Evolutionary conservation across 2,888 invertebrate species (phyloP).

Genomic region (Glaucopsyche alexis): DNA sequence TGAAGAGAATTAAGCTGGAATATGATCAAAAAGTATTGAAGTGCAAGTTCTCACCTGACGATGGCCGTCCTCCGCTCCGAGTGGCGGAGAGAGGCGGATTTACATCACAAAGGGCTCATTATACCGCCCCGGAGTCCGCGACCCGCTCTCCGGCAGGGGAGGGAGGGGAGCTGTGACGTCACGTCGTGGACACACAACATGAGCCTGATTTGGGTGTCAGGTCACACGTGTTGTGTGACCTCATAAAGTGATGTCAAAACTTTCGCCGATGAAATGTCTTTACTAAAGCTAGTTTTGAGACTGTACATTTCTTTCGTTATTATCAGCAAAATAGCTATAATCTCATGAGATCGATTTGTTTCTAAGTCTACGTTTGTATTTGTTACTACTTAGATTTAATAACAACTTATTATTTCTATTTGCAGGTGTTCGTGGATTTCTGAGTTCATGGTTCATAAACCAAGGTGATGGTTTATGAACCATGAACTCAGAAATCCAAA

Average conservation of each 20-base stretch:
- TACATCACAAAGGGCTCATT: slow-evolving; percentile 10
- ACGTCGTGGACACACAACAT: not conserved
- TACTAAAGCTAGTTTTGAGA: too few relatives aligned
- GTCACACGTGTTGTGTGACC: not conserved
- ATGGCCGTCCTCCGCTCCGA: not conserved
- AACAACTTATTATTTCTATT: too few relatives aligned
- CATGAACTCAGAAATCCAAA: too few relatives aligned
- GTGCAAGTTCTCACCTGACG: slow-evolving; percentile 15
- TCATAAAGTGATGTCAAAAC: not conserved
- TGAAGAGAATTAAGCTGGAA: not conserved
- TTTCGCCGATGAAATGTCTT: not conserved
- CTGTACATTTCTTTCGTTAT: too few relatives aligned
- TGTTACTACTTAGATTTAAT: too few relatives aligned
- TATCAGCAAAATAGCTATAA: too few relatives aligned
- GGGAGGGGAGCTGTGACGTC: not conserved
- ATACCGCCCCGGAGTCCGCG: not conserved
- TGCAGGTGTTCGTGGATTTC: too few relatives aligned
- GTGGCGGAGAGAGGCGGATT: not conserved
- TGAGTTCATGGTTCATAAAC: too few relatives aligned
- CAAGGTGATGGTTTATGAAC: too few relatives aligned
- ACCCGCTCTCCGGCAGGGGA: not conserved
- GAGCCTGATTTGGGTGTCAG: not conserved
- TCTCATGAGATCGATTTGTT: too few relatives aligned
- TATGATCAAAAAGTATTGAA: slow-evolving; percentile 9
- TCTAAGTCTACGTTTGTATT: too few relatives aligned